A percentile compares a stretch with the other conserved stretches of the same genome.
These are phyloP conservation scores for Agrypnia vestita DNA, from an alignment of 1,140 invertebrate species.

Conservation along the genomic window DNA sequence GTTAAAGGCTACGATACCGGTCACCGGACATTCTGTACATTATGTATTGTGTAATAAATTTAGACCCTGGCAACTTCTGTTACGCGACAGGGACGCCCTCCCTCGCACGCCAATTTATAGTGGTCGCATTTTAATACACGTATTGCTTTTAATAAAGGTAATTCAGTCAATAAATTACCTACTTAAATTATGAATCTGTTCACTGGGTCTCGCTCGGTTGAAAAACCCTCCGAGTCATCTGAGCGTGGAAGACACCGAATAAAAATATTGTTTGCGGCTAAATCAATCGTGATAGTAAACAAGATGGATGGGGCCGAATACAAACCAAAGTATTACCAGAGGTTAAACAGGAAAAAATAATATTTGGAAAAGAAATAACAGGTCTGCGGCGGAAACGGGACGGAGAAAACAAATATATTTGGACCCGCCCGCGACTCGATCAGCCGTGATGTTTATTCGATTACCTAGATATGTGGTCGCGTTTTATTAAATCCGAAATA, in stretches of 20 bases:
- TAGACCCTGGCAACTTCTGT: no score
- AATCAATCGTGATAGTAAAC: background rate
- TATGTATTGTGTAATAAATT: no score
- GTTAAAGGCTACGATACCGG: no score
- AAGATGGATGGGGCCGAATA: background rate
- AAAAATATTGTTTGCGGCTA: background rate
- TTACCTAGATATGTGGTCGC: conserved; percentile 5
- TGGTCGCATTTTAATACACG: no score
- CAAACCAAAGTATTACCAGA: background rate
- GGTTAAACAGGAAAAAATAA: background rate
- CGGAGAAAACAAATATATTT: conserved; percentile 14
- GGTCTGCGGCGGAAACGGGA: background rate
- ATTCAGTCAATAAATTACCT: no score
- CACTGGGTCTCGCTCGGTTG: no score
- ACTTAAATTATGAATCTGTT: no score
- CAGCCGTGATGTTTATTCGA: conserved; percentile 33
- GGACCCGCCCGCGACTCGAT: background rate
- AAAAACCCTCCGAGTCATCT: no score
- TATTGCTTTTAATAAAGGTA: no score
- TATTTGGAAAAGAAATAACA: conserved; percentile 27
- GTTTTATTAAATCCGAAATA: background rate
- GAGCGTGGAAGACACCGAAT: background rate
- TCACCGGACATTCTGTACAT: no score
- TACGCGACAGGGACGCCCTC: no score
- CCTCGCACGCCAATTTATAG: no score